phyloP scores from a whole-genome alignment of 2,113 vertebrate species.

The Sander lucioperca region DNA sequence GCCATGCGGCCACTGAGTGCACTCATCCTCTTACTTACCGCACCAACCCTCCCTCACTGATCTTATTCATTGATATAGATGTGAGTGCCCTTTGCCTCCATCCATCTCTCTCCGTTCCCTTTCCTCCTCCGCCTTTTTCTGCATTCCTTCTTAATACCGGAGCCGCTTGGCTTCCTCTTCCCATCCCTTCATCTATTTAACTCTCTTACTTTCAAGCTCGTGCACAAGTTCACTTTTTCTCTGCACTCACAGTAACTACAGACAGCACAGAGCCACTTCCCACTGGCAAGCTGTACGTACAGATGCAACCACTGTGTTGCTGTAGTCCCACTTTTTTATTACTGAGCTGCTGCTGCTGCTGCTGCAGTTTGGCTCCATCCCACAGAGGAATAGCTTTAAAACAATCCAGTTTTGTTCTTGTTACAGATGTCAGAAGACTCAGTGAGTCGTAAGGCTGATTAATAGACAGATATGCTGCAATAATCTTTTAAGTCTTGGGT shows the following conservation, averaged over 20 bases:
- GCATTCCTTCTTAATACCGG: slow-evolving; percentile 31
- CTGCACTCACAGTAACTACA: slow-evolving; percentile 2
- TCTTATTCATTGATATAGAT: slow-evolving; percentile 75
- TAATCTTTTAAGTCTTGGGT: not conserved
- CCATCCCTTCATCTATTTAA: slow-evolving; percentile 40
- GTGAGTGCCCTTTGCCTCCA: slow-evolving; percentile 61
- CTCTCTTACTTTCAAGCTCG: slow-evolving; percentile 27
- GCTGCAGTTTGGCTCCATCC: slow-evolving; percentile 22
- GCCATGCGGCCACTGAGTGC: slow-evolving; percentile 34
- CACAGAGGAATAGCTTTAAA: slow-evolving; percentile 17
- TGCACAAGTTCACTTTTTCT: slow-evolving; percentile 1
- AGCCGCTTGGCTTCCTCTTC: slow-evolving; percentile 30
- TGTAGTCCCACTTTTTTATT: not conserved
- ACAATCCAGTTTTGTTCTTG: slow-evolving; percentile 27
- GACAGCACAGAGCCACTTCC: not conserved
- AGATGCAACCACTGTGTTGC: slow-evolving; percentile 7
- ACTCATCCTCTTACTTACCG: slow-evolving; percentile 62
- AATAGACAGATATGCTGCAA: not conserved
- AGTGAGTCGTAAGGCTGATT: not conserved
- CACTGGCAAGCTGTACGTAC: not conserved
- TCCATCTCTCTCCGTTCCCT: slow-evolving; percentile 39
- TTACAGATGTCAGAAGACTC: slow-evolving; percentile 33
- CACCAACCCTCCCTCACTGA: slow-evolving; percentile 40
- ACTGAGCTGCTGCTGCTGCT: slow-evolving; percentile 23
- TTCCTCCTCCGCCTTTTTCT: slow-evolving; percentile 31